Evolutionary conservation across 2,113 vertebrate genomes (phyloP), one percentile per base, ranked within the genome.

Genomic region (Felis chaus): DNA sequence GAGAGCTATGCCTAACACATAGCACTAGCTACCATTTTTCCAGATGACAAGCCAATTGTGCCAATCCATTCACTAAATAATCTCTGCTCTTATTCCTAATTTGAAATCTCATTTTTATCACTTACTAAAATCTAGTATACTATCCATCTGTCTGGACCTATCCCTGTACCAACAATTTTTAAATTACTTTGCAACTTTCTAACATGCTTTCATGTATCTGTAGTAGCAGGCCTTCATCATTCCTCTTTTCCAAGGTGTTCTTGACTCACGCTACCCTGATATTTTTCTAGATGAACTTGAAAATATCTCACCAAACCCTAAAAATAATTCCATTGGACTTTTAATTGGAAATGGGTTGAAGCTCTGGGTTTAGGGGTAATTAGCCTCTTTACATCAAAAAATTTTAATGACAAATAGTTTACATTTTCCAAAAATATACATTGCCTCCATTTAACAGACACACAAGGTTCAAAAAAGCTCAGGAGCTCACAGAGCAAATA

Each of bases 271-370:
- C 29, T 90, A 57, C 4, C 9, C 33, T 66, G 53, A 31, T 80
- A 36, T 41, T 82, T 96, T 82, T n/a, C 88, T 68, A 93, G 21
- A 85, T 79, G 45, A 95, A 73, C 36, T 76, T 78, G 65, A 66
- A 81, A 92, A 57, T 73, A 92, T 19, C 27, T 73, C 53, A 63
- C n/a, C 39, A 74, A 92, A 92, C 87, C 92, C 74, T 79, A 95
- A 76, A 91, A 97, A n/a, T 50, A 86, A 94, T 76, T 94, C 53
- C 11, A 39, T 16, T 91, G 23, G 41, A 36, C 81, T 81, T 92
- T 93, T 61, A 71, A 74, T 31, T 89, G 27, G 31, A 7, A 80
- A 74, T 57, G 53, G 8, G 10, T 73, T 94, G 23, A 78, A 87
- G 41, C 69, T 91, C 29, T 16, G 13, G 8, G 66, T 63, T 94